Conservation (phyloP, 2,113 vertebrate species). For the Poeciliopsis prolifica region DNA sequence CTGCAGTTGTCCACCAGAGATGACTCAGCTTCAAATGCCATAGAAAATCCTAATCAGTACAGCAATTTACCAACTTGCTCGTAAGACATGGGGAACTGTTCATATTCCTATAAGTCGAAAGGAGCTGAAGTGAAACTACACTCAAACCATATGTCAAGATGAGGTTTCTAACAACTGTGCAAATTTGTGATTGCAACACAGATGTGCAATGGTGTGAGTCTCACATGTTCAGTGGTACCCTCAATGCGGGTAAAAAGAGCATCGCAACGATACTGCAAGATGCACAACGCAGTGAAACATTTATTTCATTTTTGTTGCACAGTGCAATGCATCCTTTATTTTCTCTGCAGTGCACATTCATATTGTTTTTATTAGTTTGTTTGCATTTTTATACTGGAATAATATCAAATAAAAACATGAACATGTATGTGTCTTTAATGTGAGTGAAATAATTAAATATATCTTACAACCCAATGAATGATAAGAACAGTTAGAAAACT, state of each 20-base stretch:
- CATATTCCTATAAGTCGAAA: background rate
- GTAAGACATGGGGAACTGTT: background rate
- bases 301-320: background rate
- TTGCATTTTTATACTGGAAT: too few relatives aligned
- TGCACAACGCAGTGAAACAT: background rate
- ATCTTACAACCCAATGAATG: too few relatives aligned
- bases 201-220: background rate
- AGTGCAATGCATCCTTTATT: background rate
- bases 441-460: too few relatives aligned
- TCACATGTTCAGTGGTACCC: background rate
- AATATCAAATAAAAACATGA: too few relatives aligned
- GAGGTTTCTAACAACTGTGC: background rate
- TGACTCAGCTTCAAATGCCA: constrained; percentile 13
- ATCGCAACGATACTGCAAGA: background rate
- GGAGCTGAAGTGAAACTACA: background rate
- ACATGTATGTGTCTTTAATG: too few relatives aligned
- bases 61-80: background rate
- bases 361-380: too few relatives aligned
- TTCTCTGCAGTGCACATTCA: background rate
- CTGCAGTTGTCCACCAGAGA: background rate
- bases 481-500: too few relatives aligned
- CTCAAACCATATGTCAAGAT: background rate
- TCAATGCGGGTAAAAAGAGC: background rate
- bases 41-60: background rate
- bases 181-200: background rate